Conservation (phyloP, 2,113 vertebrate genomes). For the Tinamus guttatus region DNA sequence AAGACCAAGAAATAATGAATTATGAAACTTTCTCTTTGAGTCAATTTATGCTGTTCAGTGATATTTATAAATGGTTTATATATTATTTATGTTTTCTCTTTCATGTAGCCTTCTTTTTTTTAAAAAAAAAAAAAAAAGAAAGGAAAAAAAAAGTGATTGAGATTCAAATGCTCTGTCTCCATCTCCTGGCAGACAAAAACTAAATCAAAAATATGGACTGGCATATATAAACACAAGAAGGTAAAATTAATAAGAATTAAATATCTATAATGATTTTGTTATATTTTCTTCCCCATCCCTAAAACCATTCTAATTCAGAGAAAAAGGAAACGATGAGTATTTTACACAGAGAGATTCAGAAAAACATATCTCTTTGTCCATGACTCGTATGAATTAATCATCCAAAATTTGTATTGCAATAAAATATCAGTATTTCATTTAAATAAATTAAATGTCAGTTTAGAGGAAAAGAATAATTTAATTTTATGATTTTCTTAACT, state of each 20-base stretch:
- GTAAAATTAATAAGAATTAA: background rate
- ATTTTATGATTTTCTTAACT: background rate
- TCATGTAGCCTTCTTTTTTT: background rate
- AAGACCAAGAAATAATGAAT: background rate
- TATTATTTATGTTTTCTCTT: background rate
- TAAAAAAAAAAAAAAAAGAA: background rate
- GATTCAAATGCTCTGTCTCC: slow-evolving; percentile 55
- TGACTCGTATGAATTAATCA: background rate
- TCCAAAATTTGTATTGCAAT: background rate
- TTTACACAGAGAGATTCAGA: background rate
- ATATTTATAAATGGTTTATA: fast-evolving
- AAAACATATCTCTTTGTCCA: background rate
- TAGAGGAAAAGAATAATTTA: background rate
- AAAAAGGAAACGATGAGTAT: background rate
- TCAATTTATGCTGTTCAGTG: background rate
- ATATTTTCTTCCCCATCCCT: background rate
- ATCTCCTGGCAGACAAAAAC: slow-evolving; percentile 43
- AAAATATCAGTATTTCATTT: background rate
- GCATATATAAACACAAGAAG: background rate
- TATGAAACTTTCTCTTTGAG: background rate
- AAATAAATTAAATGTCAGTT: background rate
- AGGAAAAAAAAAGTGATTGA: background rate
- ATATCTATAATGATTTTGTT: background rate
- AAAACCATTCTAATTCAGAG: background rate
- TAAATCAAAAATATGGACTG: background rate